Base-by-base conservation (phyloP, 2,113 vertebrate species). In the Prunella fulvescens region DNA sequence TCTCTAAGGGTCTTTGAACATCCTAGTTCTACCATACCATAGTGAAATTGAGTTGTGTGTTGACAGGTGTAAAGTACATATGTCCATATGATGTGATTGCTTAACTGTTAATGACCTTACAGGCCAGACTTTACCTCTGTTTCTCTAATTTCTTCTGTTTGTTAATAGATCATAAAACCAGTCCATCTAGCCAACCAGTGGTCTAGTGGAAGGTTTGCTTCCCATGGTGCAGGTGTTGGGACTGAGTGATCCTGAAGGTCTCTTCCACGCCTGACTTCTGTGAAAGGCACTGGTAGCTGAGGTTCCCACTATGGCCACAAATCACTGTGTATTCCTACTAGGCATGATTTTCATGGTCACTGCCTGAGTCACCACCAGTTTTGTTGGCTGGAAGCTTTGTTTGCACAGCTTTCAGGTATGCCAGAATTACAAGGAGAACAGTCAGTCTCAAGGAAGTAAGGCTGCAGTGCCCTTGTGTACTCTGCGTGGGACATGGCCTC, bases 181-280 rank as follows among this genome's bases (percentile, higher is more conserved):
- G 33, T 48, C 12, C 8, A 26, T 50, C 19, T 54, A 42, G 24
- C 33, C 31, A 71, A 6, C 17, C 70, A 33, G 35, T 19, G 29
- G 4, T 79, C 19, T 45, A 23, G 29, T 47, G 39, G 73, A 35
- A 85, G 20, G 18, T 53, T 80, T 56, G 25, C 29, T 54, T 39
- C 45, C 45, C 25, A 37, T 4, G 5, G n/a, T 31, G 9, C 25
- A 25, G 18, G n/a, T 14, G 2, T 28, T 40, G n/a, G 12, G 40
- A 37, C n/a, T 40, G 25, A 22, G 19, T 54, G n/a, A 60, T 54
- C 47, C 35, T 54, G 35, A 37, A 60, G 35, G 45, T 80, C 14
- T 31, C 51, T 47, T 60, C 53, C 45, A 65, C 29, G 19, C 45
- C 14, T 0, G 0, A 28, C 15, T 37, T 37, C 10, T 24, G 0